Evolutionary conservation across 2,888 invertebrate species (phyloP), one percentile per base, ranked within the genome.

Genomic region (Geotrupes spiniger): DNA sequence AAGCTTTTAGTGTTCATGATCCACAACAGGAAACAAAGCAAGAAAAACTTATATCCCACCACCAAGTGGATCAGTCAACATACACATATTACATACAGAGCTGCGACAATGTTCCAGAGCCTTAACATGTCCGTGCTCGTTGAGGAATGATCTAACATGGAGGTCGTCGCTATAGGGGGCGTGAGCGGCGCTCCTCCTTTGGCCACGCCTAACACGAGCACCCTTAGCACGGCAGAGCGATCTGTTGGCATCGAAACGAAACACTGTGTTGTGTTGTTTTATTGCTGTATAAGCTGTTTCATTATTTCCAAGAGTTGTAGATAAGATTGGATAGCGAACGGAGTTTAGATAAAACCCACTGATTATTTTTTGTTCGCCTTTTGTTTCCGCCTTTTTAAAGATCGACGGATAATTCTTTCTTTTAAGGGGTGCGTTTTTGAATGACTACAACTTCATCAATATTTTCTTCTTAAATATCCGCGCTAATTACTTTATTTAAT

Each of bases 131-230:
- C 58, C 59, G 56, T 58, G 50, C 52, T 47, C 47, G 48, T 54
- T 52, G 53, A 64, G 64, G 63, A 68, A 69, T 67, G 63, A 66
- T 68, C 68, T 66, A 70, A 70, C 70, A 72, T 72, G 72, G 70
- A 70, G 71, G 70, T 69, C 65, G 64, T 45, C 58, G 57, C 59
- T 51, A 50, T 53, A 61, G 60, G 60, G 63, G 67, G 66, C 66
- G 65, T 63, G 62, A 65, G 61, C 45, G 51, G 55, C 58, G 67
- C 66, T 60, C 66, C 68, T 63, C 70, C 66, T 56, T 58, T 53
- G 51, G 56, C 58, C 59, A 65, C 66, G 64, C 68, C 68, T 62
- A 58, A 51, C 57, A 37, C 46, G 48, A 48, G 49, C 52, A 57
- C 54, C 57, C 53, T 55, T 52, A 57, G 60, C 66, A 64, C 63